Base-by-base conservation (phyloP, 2,113 vertebrate genomes). In the Hymenochirus boettgeri region DNA sequence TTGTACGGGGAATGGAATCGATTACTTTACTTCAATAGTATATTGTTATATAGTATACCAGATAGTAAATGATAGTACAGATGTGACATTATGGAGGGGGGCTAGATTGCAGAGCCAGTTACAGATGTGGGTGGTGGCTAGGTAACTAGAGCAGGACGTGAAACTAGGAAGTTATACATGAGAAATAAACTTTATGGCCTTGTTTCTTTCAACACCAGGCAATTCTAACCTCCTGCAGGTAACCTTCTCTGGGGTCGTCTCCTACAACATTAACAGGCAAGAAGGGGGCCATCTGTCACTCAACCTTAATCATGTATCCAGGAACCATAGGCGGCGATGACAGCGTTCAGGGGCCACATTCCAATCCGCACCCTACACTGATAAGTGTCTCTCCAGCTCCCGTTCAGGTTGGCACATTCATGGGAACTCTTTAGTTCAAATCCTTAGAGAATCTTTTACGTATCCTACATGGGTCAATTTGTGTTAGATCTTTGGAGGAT, bases 161-260 rank as follows among this genome's bases (percentile, higher is more conserved):
- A 13, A 42, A 6, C 10, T 4, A 6, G 5, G 39, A 17, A 4
- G 39, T 3, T 8, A 13, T 42, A 13, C 4, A 17, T 7, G 13
- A 10, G 4, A 17, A 10, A 10, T 31, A 31, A 10, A 6, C 10
- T 31, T 31, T 10, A 31, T 5, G 10, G 10, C 5, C 5, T 6
- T 31, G 10, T 19, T 1, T 54, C 56, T 35, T 58, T 19, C 29
- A 25, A 5, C 9, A 4, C 10, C 73, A 98, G 93, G 94, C 54
- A 90, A 97, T 80, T 73, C 77, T 12, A 61, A 83, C 57, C 74
- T 97, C 50, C 78, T 96, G 65, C 74, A 62, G 19, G 86, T 78
- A 90, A 77, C 64, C 6, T 1, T 0, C 24, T 88, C 10, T 95
- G 94, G 94, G 22, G 1, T 1, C 61, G 76, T 0, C 84, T 97